A percentile compares a stretch with the other conserved stretches of the same genome.
Evolutionary conservation across 2,797 vertebrate species (phyloP).

Genomic region (Pelodytes ibericus): DNA sequence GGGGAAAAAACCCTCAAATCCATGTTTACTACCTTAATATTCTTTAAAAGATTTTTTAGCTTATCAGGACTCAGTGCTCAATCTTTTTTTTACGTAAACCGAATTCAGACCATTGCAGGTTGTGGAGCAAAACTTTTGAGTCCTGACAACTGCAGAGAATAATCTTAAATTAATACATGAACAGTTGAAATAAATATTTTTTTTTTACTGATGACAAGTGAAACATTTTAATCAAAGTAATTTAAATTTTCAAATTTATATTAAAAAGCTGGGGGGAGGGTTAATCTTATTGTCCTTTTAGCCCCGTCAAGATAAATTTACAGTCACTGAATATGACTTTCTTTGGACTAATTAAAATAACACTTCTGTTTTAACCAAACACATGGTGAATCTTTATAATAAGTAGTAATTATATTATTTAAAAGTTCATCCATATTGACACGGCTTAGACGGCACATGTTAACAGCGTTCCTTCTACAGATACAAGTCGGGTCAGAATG

Average conservation of each 20-base stretch:
- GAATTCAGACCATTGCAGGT: no score
- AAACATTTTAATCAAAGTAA: neutral
- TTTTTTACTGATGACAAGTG: neutral
- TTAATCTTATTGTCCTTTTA: neutral
- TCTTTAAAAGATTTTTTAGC: no score
- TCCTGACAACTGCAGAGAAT: no score
- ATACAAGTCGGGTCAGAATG: neutral
- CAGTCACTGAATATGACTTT: neutral
- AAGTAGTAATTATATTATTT: slow-evolving; percentile 17
- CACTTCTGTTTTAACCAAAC: slow-evolving; percentile 16
- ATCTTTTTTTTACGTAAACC: no score
- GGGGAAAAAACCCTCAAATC: no score
- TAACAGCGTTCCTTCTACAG: neutral
- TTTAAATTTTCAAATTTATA: neutral
- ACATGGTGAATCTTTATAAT: neutral
- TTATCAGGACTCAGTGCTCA: no score
- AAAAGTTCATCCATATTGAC: slow-evolving; percentile 14
- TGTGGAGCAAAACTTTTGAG: no score
- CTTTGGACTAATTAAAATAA: slow-evolving; percentile 12
- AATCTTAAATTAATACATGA: no score
- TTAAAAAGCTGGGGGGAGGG: neutral
- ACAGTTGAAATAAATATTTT: no score
- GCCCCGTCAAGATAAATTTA: neutral
- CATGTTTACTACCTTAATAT: no score
- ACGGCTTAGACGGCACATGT: neutral